These are phyloP conservation scores for Potorous gilbertii DNA, from an alignment of 2,797 vertebrate genomes.

Conservation along the genomic window DNA sequence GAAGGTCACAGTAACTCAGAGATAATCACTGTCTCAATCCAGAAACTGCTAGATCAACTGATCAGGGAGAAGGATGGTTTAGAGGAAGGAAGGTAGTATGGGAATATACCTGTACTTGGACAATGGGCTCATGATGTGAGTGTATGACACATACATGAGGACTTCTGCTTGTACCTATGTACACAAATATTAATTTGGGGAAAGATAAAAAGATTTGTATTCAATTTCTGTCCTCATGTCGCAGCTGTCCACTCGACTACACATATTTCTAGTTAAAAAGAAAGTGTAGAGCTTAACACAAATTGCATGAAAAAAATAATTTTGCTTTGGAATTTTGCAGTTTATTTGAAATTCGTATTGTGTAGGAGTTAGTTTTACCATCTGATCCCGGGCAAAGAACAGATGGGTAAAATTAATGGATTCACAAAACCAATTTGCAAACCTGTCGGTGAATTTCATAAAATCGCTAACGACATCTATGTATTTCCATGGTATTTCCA, in stretches of 20 bases:
- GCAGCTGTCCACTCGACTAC: neutral
- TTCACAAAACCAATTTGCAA: constrained; percentile 5
- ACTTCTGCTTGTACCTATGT: neutral
- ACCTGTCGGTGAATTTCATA: constrained; percentile 1
- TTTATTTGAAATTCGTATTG: neutral
- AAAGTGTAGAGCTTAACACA: neutral
- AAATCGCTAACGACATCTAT: neutral
- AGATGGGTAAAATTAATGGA: constrained; percentile 2
- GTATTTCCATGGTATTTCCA: neutral
- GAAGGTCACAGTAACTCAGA: neutral
- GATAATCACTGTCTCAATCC: neutral
- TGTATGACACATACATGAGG: neutral
- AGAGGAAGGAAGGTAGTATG: neutral
- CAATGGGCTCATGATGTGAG: neutral
- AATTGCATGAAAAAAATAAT: neutral
- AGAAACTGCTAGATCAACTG: neutral
- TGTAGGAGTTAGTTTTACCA: neutral
- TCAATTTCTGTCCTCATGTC: neutral
- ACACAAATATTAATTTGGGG: neutral
- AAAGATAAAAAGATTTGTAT: neutral
- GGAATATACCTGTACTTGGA: neutral
- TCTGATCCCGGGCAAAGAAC: neutral
- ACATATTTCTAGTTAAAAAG: constrained; percentile 6
- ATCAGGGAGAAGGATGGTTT: neutral
- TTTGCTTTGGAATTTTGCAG: neutral